Percentiles rank a stretch among this genome's conserved stretches.
Conservation (phyloP, 2,113 vertebrate genomes). For the Notechis scutatus region DNA sequence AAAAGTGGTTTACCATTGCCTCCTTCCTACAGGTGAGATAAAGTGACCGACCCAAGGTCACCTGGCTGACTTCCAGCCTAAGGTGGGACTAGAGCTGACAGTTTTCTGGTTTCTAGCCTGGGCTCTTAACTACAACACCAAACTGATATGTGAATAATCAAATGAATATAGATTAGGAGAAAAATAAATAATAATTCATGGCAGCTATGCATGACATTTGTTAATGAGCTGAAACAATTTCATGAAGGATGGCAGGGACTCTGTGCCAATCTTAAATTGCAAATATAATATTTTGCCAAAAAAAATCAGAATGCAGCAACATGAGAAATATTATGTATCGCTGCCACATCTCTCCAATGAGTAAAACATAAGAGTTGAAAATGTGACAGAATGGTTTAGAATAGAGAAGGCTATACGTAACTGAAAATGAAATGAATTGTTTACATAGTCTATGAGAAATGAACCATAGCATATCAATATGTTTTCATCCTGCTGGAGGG, state of each 20-base stretch:
- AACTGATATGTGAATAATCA: neutral
- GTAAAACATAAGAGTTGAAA: conserved; percentile 8
- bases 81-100: neutral
- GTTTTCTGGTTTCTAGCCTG: neutral
- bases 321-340: conserved; percentile 5
- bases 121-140: neutral
- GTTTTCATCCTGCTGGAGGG: neutral
- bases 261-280: neutral
- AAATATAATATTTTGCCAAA: neutral
- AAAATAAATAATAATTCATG: neutral
- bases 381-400: neutral
- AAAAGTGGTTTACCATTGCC: neutral
- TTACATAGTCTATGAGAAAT: neutral
- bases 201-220: neutral
- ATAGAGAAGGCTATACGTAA: neutral
- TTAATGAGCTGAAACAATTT: neutral
- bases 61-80: neutral
- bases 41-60: neutral
- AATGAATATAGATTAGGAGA: neutral
- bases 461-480: neutral
- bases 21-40: neutral
- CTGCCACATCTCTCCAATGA: neutral
- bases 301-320: neutral
- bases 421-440: neutral
- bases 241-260: neutral